Evolutionary conservation across 2,113 vertebrate species (phyloP), one percentile per base, ranked within the genome.

Genomic region (Myotis yumanensis): DNA sequence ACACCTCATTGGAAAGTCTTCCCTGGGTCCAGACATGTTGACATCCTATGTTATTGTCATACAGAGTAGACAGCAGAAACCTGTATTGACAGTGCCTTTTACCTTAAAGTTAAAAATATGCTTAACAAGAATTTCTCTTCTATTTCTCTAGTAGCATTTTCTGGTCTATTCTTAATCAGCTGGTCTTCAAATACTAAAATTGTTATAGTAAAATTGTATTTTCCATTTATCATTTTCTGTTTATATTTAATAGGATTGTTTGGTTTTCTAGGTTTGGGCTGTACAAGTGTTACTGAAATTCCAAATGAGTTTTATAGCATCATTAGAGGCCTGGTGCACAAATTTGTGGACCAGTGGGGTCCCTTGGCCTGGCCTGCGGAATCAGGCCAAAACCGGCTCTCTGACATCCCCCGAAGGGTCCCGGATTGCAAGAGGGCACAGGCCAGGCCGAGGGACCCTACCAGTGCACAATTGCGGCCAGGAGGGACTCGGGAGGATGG

Each of bases 41-140:
- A 96, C 90, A 94, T 97, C 86, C 93, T 98, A 96, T 95, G 97
- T 97, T 90, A 43, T 32, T 97, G 96, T 96, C 97, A 97, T 64
- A 73, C 69, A 93, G 83, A 88, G 76, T 95, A 94, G 93, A 91
- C 46, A 94, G 93, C 59, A 93, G 87, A 96, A 90, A 94, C 97
- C 96, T 97, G 85, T 90, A 95, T 51, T 95, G 94, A 95, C 85
- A 93, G 10, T 94, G 83, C 89, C 93, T 97, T 95, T 86, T 92
- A 94, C 73, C 80, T 93, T 95, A 88, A 25, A 93, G 43, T 93
- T 62, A n/a, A 91, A 51, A 91, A 75, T 73, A 73, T 75, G 12
- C 48, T 80, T 92, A 92, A 51, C 25, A 81, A 62, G 32, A 85
- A 86, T 84, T 93, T 94, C 46, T 91, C 64, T 57, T 46, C 91